These are phyloP conservation scores for Oscarella lobularis DNA, from an alignment of 37 sponge, comb jelly and placozoan species.

Conservation along the genomic window DNA sequence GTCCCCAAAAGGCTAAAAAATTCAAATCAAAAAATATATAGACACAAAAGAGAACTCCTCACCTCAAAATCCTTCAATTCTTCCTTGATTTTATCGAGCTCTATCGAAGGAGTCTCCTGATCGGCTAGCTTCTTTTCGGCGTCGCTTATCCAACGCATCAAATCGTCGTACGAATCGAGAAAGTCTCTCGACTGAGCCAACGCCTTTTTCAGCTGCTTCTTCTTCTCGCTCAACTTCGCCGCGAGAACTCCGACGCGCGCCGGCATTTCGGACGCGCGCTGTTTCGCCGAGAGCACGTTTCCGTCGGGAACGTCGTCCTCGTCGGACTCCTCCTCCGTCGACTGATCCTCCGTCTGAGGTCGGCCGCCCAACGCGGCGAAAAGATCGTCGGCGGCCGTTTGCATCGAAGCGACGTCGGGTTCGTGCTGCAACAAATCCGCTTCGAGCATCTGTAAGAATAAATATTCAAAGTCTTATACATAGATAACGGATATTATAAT, in stretches of 20 bases:
- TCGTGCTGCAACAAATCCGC: neutral
- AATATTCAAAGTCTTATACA: neutral
- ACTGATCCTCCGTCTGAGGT: neutral
- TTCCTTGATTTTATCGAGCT: too few species aligned
- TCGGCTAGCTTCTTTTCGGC: neutral
- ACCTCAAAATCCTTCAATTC: too few species aligned
- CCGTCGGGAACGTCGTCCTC: neutral
- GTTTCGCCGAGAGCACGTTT: neutral
- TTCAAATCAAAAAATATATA: too few species aligned
- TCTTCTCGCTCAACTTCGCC: neutral
- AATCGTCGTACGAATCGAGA: neutral
- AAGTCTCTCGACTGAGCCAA: neutral
- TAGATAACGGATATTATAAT: neutral
- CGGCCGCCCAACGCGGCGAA: neutral
- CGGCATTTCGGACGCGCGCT: neutral
- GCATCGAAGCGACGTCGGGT: neutral
- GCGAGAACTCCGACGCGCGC: neutral
- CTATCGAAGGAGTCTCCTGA: too few species aligned
- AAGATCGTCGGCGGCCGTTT: neutral
- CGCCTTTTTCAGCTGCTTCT: neutral
- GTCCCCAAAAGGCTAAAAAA: conserved; percentile 8
- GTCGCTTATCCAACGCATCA: neutral
- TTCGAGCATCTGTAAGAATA: neutral
- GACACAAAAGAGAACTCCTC: too few species aligned
- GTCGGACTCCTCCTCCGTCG: neutral